phyloP scores from a whole-genome alignment of 2,113 vertebrate species.

The Trogon melanurus region DNA sequence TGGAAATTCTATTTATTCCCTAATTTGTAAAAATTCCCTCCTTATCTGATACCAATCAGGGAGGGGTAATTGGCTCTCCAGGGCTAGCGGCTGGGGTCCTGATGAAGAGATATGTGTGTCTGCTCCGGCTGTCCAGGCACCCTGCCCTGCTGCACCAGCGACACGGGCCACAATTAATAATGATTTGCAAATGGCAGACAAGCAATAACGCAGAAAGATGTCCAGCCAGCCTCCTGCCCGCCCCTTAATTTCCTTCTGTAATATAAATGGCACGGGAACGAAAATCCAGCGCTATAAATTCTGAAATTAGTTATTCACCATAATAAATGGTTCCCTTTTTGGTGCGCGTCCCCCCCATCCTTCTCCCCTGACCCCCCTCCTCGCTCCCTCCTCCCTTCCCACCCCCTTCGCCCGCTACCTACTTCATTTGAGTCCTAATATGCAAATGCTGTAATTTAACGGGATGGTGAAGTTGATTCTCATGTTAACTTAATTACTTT shows the following conservation, averaged over 20 bases:
- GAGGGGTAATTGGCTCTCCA: conserved; percentile 96
- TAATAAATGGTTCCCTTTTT: conserved; percentile 82
- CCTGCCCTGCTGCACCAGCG: conserved; percentile 79
- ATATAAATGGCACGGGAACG: conserved; percentile 84
- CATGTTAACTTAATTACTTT: conserved; percentile 87
- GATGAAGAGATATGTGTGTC: conserved; percentile 98
- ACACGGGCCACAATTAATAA: conserved; percentile 91
- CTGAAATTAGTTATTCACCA: conserved; percentile 86
- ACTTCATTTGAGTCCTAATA: conserved; percentile 78
- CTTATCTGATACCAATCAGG: conserved; percentile 97
- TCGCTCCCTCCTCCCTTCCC: neutral
- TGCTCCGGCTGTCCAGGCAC: conserved; percentile 79
- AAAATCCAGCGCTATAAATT: conserved; percentile 86
- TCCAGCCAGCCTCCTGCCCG: conserved; percentile 80
- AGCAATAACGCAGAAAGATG: conserved; percentile 90
- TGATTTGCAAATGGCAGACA: conserved; percentile 95
- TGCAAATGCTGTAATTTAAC: conserved; percentile 85
- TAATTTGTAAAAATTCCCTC: conserved; percentile 99
- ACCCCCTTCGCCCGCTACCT: neutral
- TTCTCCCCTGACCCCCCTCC: neutral
- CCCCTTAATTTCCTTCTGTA: conserved; percentile 86
- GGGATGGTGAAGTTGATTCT: conserved; percentile 84
- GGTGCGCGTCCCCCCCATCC: neutral
- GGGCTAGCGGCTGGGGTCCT: conserved; percentile 89
- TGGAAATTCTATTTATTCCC: conserved; percentile 99